Evolutionary conservation across 2,888 invertebrate genomes (phyloP), one percentile per base, ranked within the genome.

Genomic region (Aleiodes testaceus): DNA sequence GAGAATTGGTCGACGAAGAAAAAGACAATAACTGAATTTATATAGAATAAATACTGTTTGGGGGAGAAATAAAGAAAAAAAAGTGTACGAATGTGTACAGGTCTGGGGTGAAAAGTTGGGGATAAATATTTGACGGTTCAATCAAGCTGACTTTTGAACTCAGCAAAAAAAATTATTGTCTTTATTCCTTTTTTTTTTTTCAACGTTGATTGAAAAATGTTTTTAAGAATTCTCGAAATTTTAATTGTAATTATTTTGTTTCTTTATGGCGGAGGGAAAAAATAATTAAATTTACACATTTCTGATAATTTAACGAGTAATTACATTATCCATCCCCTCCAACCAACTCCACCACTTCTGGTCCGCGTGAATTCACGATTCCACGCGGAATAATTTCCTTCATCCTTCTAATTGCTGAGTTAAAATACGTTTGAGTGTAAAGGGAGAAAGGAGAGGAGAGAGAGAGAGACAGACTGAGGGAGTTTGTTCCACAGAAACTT

Each of bases 341-440:
- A 49, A 30, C 18, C 22, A 14, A 11, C 26, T 22, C 44, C 44
- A 26, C 49, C 26, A 16, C 42, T 42, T 50, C 26, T 61, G 12
- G 36, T 3, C 26, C 20, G 53, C 16, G 53, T 53, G 18, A 59
- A 59, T 59, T 66, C 44, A 67, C 66, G 63, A 67, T 66, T 71
- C 61, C 71, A 67, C 61, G 55, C 42, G 71, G 71, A 71, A 71
- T 71, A 71, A 71, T 71, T 71, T 71, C 65, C 49, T 65, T 70
- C 50, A 69, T 64, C 45, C 52, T 36, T 53, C 53, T 71, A 71
- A 71, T 71, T 71, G 63, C 66, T 42, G 59, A 59, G 59, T 59
- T 59, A 59, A 59, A 59, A 59, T 59, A 59, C 59, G 59, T 59
- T 59, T 59, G 59, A 50, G 44, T 50, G 63, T 67, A 45, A 20